phyloP scores from a whole-genome alignment of 1,140 invertebrate species.

The Drosophila carrolli region DNA sequence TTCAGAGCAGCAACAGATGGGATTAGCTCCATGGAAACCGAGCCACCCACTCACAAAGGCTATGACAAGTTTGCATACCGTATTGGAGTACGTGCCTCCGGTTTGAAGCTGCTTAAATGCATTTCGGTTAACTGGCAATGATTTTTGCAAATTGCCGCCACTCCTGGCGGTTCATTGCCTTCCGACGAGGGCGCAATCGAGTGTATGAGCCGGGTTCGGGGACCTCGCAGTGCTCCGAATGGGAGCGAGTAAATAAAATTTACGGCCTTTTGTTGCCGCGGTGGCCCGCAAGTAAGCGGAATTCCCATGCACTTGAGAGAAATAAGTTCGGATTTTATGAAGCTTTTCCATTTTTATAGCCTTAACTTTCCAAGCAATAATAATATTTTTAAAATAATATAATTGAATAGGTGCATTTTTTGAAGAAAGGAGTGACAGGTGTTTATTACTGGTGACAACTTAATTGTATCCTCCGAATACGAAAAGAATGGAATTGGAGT shows the following conservation, averaged over 20 bases:
- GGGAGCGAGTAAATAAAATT: constrained; percentile 76
- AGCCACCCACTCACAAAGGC: neutral
- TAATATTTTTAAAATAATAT: neutral
- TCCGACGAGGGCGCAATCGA: constrained; percentile 7
- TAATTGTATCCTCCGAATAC: no score
- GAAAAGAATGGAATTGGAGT: no score
- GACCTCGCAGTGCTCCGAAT: constrained; percentile 47
- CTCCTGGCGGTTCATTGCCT: constrained; percentile 38
- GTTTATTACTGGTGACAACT: no score
- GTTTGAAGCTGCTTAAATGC: constrained; percentile 38
- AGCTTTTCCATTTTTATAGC: neutral
- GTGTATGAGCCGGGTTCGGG: constrained; percentile 6
- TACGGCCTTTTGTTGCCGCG: constrained; percentile 78
- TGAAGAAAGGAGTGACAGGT: no score
- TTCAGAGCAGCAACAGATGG: constrained; percentile 20
- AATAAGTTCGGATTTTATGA: neutral
- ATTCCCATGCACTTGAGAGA: constrained; percentile 19
- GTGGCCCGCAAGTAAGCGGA: constrained; percentile 65
- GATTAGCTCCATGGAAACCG: constrained; percentile 9
- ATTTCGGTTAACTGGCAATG: constrained; percentile 31
- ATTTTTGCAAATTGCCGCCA: constrained; percentile 38
- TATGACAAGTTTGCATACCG: constrained; percentile 12
- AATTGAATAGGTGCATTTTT: neutral
- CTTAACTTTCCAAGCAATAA: no score
- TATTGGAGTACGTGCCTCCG: constrained; percentile 13